Base-by-base conservation (phyloP, 1,140 invertebrate species). In the Steinernema khuongi region DNA sequence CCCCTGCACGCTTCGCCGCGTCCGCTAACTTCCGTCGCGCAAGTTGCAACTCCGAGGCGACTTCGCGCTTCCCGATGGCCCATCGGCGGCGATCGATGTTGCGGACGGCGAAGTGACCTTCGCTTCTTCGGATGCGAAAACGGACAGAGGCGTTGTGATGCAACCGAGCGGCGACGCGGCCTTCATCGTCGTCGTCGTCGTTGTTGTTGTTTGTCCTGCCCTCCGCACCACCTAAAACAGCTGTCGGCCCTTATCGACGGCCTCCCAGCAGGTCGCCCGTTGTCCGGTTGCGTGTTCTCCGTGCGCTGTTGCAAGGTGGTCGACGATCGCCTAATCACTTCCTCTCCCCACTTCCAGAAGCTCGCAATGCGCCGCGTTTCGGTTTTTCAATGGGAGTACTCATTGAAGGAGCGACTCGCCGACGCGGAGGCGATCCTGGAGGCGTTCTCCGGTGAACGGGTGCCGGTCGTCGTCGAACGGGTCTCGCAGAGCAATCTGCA, bases 341-440 rank as follows among this genome's bases (percentile, higher is more conserved):
- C 22, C 2, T 60, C 19, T 4, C 19, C 50, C 36, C 36, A 41
- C 36, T 60, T 60, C 22, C 50, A 60, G 50, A 60, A 17, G 14
- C 50, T 60, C 50, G 4, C 11, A 60, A 60, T 60, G 50, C 50
- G 22, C 14, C 7, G 50, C 50, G 19, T 7, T 60, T 60, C 50
- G 50, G 50, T 60, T 60, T 60, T 60, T 60, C 50, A 60, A 60
- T 60, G 50, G 50, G 50, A 60, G 22, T 22, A 60, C 50, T 60
- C 50, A 60, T 60, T 60, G 50, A 60, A 22, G 22, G 50, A 60
- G 22, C 50, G 50, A 22, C 7, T 60, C 50, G 50, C 50, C 50
- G 50, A 14, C 4, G 50, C 50, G 19, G 50, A 60, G 50, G 11
- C 14, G 11, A 60, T 60, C 19, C 22, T 60, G 2, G 26, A 11